A percentile compares a stretch with the other conserved stretches of the same genome.
These are phyloP conservation scores for Cryptocephalus moraei DNA, from an alignment of 2,888 invertebrate species.

Conservation along the genomic window DNA sequence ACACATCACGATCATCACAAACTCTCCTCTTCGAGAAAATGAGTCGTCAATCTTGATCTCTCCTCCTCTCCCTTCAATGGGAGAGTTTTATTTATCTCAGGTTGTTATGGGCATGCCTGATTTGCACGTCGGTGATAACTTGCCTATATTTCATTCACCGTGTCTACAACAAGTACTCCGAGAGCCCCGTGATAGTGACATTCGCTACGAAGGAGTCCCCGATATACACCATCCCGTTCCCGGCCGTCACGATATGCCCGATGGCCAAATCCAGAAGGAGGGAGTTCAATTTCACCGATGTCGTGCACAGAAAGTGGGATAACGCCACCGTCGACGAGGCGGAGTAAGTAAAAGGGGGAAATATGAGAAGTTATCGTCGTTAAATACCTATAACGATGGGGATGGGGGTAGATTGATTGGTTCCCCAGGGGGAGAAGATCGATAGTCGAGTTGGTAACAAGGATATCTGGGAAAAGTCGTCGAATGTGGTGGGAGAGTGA, in stretches of 20 bases:
- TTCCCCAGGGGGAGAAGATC: too few species aligned
- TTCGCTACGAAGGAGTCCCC: constrained; percentile 62
- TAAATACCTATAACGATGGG: too few species aligned
- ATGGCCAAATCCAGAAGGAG: constrained; percentile 35
- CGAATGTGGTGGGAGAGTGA: too few species aligned
- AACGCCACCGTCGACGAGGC: constrained; percentile 37
- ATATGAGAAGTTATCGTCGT: neutral
- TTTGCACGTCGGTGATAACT: constrained; percentile 46
- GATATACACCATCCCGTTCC: constrained; percentile 46
- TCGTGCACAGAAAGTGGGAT: constrained; percentile 33
- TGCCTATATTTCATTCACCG: constrained; percentile 49
- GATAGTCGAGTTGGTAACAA: too few species aligned
- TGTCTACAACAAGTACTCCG: constrained; percentile 60
- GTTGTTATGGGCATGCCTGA: constrained; percentile 28
- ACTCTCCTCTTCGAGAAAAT: too few species aligned
- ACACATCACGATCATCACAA: too few species aligned
- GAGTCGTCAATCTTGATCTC: too few species aligned
- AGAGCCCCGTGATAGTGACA: constrained; percentile 63
- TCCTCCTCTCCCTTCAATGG: neutral
- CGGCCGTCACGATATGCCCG: constrained; percentile 32
- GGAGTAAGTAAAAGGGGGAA: constrained; percentile 38
- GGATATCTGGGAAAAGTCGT: too few species aligned
- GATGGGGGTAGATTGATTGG: too few species aligned
- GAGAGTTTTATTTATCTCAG: constrained; percentile 6
- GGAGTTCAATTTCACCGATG: constrained; percentile 52